Evolutionary conservation across 2,888 invertebrate species (phyloP).

Genomic region (Allacma fusca): DNA sequence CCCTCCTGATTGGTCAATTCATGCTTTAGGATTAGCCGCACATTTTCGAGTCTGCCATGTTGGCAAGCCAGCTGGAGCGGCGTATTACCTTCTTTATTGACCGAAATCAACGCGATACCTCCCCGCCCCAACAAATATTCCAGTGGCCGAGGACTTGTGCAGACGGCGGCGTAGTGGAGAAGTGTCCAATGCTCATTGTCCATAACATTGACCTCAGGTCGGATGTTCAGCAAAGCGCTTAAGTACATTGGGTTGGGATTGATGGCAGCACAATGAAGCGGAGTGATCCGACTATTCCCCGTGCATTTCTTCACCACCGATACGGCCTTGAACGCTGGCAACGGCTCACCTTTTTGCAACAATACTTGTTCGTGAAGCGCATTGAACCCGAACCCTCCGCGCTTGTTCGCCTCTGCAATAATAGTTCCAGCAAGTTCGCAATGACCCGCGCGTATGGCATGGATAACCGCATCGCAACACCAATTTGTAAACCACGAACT

Average conservation of each 20-base stretch:
- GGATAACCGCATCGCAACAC: slow-evolving; percentile 59
- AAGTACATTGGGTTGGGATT: slow-evolving; percentile 67
- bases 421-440: slow-evolving; percentile 63
- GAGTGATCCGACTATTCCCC: slow-evolving; percentile 64
- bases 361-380: slow-evolving; percentile 54
- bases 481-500: neutral
- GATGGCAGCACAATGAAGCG: slow-evolving; percentile 68
- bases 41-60: slow-evolving; percentile 64
- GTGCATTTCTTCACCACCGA: slow-evolving; percentile 61
- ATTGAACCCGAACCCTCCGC: slow-evolving; percentile 57
- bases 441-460: slow-evolving; percentile 65
- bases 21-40: slow-evolving; percentile 63
- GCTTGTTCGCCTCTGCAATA: slow-evolving; percentile 43
- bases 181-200: slow-evolving; percentile 66
- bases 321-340: slow-evolving; percentile 58
- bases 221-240: slow-evolving; percentile 64
- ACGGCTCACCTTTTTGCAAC: slow-evolving; percentile 27
- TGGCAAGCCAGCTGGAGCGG: slow-evolving; percentile 65
- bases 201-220: slow-evolving; percentile 66
- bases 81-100: slow-evolving; percentile 64
- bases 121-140: slow-evolving; percentile 63
- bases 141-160: slow-evolving; percentile 66
- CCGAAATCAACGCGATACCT: slow-evolving; percentile 37
- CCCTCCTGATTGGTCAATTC: slow-evolving; percentile 36
- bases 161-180: slow-evolving; percentile 68